Evolutionary conservation across 2,113 vertebrate species (phyloP), one percentile per base, ranked within the genome.

Genomic region (Ochotona princeps): DNA sequence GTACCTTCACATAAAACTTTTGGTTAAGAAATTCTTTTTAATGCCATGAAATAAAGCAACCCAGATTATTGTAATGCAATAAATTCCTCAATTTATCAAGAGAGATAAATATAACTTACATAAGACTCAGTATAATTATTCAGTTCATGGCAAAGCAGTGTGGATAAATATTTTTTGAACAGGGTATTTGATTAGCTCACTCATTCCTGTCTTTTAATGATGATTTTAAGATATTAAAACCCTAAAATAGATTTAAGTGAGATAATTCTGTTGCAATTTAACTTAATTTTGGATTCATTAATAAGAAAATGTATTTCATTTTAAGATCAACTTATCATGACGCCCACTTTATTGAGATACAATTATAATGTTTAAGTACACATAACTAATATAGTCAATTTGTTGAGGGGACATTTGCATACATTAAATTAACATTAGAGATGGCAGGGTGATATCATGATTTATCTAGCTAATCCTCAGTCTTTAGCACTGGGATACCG

Each of bases 201-300:
- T 92, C 23, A 83, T 60, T 81, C 35, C 15, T 92, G 7, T 65
- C 94, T 89, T 95, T 38, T 66, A 86, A 95, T 87, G 35, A 76
- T 73, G 73, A 84, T 89, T 83, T 2, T 38, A 76, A 92, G 92
- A 54, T 61, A 85, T 44, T 86, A 93, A 90, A 90, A 85, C 69
- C 14, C 51, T 90, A 65, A 92, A 73, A n/a, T 85, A 2, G 13
- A 83, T 78, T 60, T 83, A 10, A 87, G 83, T 84, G 20, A 91
- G n/a, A 89, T 13, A 83, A 47, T 73, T 87, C 12, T 60, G 35
- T 74, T 47, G 28, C 78, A 76, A 57, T 57, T 57, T 76, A 14
- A 90, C 72, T 93, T 87, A 87, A 92, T 93, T 91, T 91, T 23
- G 87, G 23, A 66, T 66, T 81, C 65, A 92, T 83, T 94, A 54